Evolutionary conservation across 2,888 invertebrate species (phyloP).

Genomic region (Ennomos fuscantarius): DNA sequence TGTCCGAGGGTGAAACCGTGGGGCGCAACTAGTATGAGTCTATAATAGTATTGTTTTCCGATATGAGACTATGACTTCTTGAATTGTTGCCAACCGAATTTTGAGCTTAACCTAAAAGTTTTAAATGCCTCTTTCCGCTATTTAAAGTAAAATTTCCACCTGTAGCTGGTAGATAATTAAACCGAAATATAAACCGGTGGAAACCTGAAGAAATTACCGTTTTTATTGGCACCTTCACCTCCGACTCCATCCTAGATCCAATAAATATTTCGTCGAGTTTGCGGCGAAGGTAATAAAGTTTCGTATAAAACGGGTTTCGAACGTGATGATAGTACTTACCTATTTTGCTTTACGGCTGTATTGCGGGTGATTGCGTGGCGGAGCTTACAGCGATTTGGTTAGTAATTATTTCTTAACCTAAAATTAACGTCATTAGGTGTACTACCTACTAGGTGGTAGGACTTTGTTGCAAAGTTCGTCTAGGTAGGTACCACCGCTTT

Average conservation of each 20-base stretch:
- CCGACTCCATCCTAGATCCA: conserved; percentile 34
- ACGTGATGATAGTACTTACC: conserved; percentile 39
- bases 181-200: conserved; percentile 35
- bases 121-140: background rate
- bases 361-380: conserved; percentile 18
- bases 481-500: too few relatives aligned
- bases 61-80: too few relatives aligned
- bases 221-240: conserved; percentile 43
- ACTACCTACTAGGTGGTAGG: too few relatives aligned
- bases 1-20: too few relatives aligned
- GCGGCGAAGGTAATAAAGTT: conserved; percentile 49
- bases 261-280: conserved; percentile 52
- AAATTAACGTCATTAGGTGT: too few relatives aligned
- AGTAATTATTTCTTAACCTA: too few relatives aligned
- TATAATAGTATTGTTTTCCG: too few relatives aligned
- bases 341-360: conserved; percentile 53
- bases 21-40: too few relatives aligned
- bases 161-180: conserved; percentile 33
- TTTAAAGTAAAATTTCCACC: conserved; percentile 27
- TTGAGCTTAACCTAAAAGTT: too few relatives aligned
- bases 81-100: too few relatives aligned
- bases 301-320: conserved; percentile 49
- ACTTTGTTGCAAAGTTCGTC: too few relatives aligned
- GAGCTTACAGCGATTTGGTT: conserved; percentile 6
- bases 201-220: conserved; percentile 37